A percentile compares a stretch with the other conserved stretches of the same genome.
Evolutionary conservation across 2,797 vertebrate species (phyloP).

Genomic region (Takifugu rubripes): DNA sequence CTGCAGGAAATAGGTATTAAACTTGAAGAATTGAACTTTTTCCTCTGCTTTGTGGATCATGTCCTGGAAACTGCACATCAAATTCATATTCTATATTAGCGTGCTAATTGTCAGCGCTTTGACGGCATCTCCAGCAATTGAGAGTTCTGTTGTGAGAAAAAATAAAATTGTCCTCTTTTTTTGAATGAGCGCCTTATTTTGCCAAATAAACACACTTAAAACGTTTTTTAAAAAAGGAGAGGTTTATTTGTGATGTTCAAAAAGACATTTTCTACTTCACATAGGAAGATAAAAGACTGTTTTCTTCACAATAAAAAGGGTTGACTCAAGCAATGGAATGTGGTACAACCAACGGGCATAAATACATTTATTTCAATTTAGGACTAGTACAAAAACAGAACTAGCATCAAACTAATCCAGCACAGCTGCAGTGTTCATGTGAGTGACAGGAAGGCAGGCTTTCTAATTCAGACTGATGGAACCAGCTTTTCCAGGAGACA

Average conservation of each 20-base stretch:
- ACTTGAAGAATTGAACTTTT: constrained; percentile 59
- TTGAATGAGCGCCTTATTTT: constrained; percentile 42
- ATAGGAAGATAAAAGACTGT: constrained; percentile 63
- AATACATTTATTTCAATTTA: constrained; percentile 85
- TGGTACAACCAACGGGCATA: constrained; percentile 77
- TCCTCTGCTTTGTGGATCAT: constrained; percentile 40
- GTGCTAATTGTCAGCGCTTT: constrained; percentile 31
- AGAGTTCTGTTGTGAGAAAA: constrained; percentile 36
- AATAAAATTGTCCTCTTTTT: constrained; percentile 58
- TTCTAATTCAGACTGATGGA: constrained; percentile 76
- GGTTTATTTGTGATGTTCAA: constrained; percentile 72
- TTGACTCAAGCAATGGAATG: constrained; percentile 76
- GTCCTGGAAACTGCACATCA: constrained; percentile 38
- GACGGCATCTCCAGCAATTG: constrained; percentile 32
- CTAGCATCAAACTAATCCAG: constrained; percentile 72
- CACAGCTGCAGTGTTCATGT: constrained; percentile 86
- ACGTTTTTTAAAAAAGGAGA: constrained; percentile 36
- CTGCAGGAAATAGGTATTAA: constrained; percentile 51
- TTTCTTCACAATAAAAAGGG: constrained; percentile 60
- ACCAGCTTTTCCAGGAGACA: constrained; percentile 85
- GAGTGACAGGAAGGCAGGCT: constrained; percentile 77
- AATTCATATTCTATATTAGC: constrained; percentile 17
- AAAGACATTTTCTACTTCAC: constrained; percentile 70
- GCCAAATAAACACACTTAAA: constrained; percentile 5
- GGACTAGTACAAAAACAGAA: constrained; percentile 81